phyloP scores from a whole-genome alignment of 2,888 invertebrate species.

The Drosophila algonquin region DNA sequence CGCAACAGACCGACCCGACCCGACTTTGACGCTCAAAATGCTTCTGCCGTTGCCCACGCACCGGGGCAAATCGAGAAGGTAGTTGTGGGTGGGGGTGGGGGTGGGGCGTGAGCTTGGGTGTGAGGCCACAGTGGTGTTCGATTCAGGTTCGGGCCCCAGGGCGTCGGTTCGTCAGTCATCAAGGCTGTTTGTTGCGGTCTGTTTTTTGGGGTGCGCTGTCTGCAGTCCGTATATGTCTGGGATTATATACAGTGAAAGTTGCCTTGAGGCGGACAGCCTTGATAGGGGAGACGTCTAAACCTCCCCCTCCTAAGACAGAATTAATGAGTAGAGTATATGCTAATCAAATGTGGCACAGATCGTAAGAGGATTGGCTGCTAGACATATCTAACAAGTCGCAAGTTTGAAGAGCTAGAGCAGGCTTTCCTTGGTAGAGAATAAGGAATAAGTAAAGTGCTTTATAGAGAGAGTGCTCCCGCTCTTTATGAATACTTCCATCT shows the following conservation, averaged over 20 bases:
- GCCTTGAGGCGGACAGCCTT: not conserved
- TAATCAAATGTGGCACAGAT: not conserved
- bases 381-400: not conserved
- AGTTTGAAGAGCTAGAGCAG: not conserved
- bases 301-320: not conserved
- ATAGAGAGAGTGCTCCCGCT: too few species aligned
- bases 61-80: conserved; percentile 17
- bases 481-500: too few species aligned
- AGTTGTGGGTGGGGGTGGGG: not conserved
- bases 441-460: too few species aligned
- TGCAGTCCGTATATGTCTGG: conserved; percentile 33
- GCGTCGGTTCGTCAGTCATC: conserved; percentile 47
- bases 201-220: conserved; percentile 42
- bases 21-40: conserved; percentile 58
- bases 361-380: not conserved
- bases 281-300: not conserved
- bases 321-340: not conserved
- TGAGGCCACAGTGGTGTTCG: conserved; percentile 18
- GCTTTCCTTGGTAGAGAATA: too few species aligned
- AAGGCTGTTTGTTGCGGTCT: conserved; percentile 53
- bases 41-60: conserved; percentile 41
- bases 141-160: conserved; percentile 16
- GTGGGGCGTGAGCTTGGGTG: not conserved
- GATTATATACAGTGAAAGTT: conserved; percentile 16
- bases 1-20: conserved; percentile 24